These are phyloP conservation scores for Calliphora vicina DNA, from an alignment of 1,140 invertebrate species.

Conservation along the genomic window DNA sequence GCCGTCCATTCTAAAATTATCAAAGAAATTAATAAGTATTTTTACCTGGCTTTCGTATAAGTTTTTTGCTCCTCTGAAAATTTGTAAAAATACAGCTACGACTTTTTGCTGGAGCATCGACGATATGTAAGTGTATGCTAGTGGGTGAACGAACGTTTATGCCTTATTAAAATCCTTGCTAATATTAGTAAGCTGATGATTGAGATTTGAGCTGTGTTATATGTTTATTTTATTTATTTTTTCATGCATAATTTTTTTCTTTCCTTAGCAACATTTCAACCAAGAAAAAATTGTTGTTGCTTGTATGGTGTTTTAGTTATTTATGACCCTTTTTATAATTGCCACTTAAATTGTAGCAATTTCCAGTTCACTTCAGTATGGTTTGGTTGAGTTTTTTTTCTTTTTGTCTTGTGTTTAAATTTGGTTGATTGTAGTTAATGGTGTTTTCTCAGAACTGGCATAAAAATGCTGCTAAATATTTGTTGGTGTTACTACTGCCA, in stretches of 20 bases:
- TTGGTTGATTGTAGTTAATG: conserved; percentile 20
- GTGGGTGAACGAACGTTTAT: no score
- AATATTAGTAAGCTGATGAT: conserved; percentile 5
- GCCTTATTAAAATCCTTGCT: no score
- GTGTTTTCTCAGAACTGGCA: neutral
- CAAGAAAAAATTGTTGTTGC: neutral
- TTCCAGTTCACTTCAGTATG: neutral
- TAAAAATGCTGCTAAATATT: neutral
- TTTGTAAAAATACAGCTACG: no score
- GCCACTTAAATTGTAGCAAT: conserved; percentile 27
- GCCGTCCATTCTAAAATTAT: no score
- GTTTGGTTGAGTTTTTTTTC: no score
- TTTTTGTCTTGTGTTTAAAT: no score
- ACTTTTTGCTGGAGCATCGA: no score
- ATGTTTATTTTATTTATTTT: neutral
- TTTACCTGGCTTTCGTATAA: no score
- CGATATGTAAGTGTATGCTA: neutral
- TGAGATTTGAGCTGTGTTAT: conserved; percentile 17
- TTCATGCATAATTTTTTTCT: neutral
- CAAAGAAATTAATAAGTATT: no score
- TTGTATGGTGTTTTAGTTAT: neutral
- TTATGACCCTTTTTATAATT: conserved; percentile 30
- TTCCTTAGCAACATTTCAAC: neutral
- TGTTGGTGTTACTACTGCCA: no score
- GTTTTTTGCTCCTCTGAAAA: no score